Evolutionary conservation across 2,113 vertebrate species (phyloP).

Genomic region (Pseudorectes ferrugineus): DNA sequence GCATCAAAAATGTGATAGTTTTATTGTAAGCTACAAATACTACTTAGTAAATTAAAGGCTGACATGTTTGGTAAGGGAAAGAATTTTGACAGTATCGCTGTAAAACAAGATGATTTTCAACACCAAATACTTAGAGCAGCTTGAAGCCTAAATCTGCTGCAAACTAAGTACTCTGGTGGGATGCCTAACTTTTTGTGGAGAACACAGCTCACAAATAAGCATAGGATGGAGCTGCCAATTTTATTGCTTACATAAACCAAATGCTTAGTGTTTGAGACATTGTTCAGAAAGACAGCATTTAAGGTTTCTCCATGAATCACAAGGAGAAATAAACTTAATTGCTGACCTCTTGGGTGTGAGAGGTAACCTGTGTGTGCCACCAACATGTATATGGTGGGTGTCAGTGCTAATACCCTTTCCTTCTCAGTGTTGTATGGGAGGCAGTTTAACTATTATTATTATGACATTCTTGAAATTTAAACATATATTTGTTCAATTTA

Average conservation of each 20-base stretch:
- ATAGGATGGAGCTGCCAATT: not conserved
- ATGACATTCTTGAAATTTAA: not conserved
- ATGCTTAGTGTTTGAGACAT: not conserved
- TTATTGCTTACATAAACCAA: not conserved
- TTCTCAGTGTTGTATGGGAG: not conserved
- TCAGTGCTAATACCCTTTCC: not conserved
- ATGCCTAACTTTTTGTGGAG: not conserved
- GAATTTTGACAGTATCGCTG: not conserved
- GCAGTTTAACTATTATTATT: not conserved
- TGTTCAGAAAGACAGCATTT: not conserved
- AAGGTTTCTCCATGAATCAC: not conserved
- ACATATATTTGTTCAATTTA: not conserved
- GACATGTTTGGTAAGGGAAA: not conserved
- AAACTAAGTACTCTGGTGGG: not conserved
- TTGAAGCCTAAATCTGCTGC: not conserved
- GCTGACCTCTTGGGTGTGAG: not conserved
- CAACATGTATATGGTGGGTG: accelerated
- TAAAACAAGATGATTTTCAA: not conserved
- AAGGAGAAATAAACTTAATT: not conserved
- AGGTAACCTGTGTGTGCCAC: not conserved
- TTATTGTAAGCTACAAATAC: not conserved
- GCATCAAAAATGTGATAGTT: not conserved
- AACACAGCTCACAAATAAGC: not conserved
- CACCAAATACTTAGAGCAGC: not conserved
- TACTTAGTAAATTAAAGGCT: not conserved